Percentiles rank a stretch among this genome's conserved stretches.
phyloP scores from a whole-genome alignment of 2,113 vertebrate species.

The Naja naja region DNA sequence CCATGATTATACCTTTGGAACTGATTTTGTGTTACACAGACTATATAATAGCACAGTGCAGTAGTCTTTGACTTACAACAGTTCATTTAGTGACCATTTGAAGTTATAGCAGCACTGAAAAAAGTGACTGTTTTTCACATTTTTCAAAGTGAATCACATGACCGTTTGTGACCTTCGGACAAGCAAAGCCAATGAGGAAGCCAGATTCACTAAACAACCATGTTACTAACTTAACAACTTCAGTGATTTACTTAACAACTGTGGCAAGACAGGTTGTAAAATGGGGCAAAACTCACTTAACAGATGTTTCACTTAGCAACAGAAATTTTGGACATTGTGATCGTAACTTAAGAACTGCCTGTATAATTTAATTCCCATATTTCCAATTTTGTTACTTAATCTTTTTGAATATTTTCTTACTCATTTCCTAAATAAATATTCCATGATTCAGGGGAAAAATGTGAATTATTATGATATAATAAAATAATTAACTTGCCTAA shows the following conservation, averaged over 20 bases:
- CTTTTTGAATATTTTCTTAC: not conserved
- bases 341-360: not conserved
- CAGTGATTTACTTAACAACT: not conserved
- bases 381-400: too few relatives aligned
- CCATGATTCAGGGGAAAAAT: not conserved
- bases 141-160: too few relatives aligned
- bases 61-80: not conserved
- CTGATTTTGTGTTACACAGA: not conserved
- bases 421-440: not conserved
- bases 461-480: not conserved
- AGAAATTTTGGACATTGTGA: not conserved
- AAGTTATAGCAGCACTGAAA: not conserved
- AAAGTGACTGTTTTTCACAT: not conserved
- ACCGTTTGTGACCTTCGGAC: not conserved
- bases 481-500: not conserved
- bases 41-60: not conserved
- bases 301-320: not conserved
- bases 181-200: not conserved
- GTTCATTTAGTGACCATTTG: not conserved
- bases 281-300: not conserved
- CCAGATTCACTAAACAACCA: not conserved
- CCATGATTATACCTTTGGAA: not conserved
- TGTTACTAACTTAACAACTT: not conserved
- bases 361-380: not conserved
- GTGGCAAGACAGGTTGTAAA: not conserved